Base-by-base conservation (phyloP, 92 coral and sea anemone genomes). In the Siderastrea siderea region DNA sequence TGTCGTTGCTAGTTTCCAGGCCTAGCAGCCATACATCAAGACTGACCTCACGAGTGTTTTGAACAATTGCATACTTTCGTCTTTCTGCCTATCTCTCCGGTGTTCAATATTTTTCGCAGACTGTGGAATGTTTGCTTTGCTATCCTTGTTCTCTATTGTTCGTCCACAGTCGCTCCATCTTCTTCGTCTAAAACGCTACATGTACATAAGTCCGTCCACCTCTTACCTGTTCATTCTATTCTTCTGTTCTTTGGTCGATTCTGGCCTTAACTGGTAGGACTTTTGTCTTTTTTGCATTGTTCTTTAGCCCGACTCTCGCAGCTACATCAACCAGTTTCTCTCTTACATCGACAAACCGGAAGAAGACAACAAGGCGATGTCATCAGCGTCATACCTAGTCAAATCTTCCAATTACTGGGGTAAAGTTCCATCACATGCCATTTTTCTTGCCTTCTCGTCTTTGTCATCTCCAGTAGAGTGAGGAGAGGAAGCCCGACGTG, bases 121-220 rank as follows among this genome's bases (percentile, higher is more conserved):
- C 55, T 78, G 55, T 67, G 47, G 17, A 71, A 87, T 26, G 80
- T 13, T 10, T 45, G 43, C 52, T 75, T 87, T 9, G 91, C 81
- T 79, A 70, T 45, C 44, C 69, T 71, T 52, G 70, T n/a, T 53
- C 82, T 61, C 15, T 57, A 52, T 1, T 71, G 63, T 79, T 26
- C 38, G 62, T 87, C 86, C 47, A 16, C 45, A 7, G 72, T 83
- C 44, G 86, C 74, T 79, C 86, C 84, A 51, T 84, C 90, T n/a
- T 86, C 90, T 12, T 44, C 70, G 51, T 62, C 74, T 26, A 87
- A 69, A 50, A 79, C 47, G 15, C 51, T 65, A 46, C 90, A 79
- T 49, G 74, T 87, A 79, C 15, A 83, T 58, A 62, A 87, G 71
- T 65, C 77, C 66, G 63, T 76, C 57, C 47, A 71, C 64, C 57